phyloP scores from a whole-genome alignment of 2,797 vertebrate genomes.

The Balearica regulorum region DNA sequence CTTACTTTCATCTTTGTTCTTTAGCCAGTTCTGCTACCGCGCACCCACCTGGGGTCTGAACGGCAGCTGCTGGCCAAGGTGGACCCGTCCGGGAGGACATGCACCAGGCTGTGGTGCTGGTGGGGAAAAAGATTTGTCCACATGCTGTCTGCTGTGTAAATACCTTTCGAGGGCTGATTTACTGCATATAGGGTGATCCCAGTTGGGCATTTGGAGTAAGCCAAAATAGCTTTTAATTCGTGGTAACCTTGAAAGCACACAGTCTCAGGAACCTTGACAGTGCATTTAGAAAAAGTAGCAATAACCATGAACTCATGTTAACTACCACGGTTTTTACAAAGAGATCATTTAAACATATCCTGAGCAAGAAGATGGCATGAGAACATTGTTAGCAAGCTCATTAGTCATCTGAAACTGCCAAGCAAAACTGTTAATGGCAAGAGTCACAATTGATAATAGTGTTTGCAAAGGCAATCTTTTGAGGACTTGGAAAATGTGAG shows the following conservation, averaged over 20 bases:
- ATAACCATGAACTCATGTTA: not conserved
- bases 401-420: not conserved
- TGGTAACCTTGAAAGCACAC: not conserved
- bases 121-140: not conserved
- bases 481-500: not conserved
- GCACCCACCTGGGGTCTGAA: not conserved
- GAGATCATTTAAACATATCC: not conserved
- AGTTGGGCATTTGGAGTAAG: not conserved
- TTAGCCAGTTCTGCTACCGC: not conserved
- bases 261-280: not conserved
- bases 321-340: not conserved
- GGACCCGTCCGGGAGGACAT: not conserved
- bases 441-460: not conserved
- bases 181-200: not conserved
- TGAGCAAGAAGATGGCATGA: not conserved
- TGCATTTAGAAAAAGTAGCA: not conserved
- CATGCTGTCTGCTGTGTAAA: not conserved
- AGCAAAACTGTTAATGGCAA: not conserved
- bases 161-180: constrained; percentile 11
- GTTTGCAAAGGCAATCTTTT: not conserved
- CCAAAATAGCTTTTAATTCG: constrained; percentile 8
- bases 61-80: not conserved
- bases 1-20: not conserved
- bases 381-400: not conserved
- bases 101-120: not conserved